Evolutionary conservation across 2,888 invertebrate species (phyloP).

Genomic region (Hipparchia sbordonii): DNA sequence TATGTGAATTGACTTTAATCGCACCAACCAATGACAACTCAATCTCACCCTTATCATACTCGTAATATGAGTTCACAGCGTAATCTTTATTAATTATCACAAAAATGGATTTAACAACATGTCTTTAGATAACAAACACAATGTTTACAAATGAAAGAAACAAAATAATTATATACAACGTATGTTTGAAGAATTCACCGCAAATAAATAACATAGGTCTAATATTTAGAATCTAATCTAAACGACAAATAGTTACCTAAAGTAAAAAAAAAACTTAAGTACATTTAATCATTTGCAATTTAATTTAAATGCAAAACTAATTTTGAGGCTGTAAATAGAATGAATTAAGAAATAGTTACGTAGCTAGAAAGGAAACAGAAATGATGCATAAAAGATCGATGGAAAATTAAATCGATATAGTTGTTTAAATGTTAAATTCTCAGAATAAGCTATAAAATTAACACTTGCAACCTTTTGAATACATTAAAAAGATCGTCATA

Average conservation of each 20-base stretch:
- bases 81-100: not conserved
- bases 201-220: too few species aligned
- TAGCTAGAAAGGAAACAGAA: not conserved
- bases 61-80: too few species aligned
- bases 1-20: constrained; percentile 7
- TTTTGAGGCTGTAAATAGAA: not conserved
- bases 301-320: not conserved
- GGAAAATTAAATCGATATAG: not conserved
- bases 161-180: not conserved
- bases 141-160: not conserved
- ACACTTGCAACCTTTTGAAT: not conserved
- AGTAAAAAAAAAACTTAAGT: too few species aligned
- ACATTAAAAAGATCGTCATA: not conserved
- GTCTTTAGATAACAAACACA: too few species aligned
- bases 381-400: not conserved
- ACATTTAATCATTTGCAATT: too few species aligned
- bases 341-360: not conserved
- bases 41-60: not conserved
- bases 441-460: constrained; percentile 7
- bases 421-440: not conserved
- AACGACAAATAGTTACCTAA: too few species aligned
- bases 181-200: too few species aligned
- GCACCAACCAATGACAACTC: not conserved
- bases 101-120: not conserved
- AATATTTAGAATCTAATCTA: too few species aligned